A percentile compares a stretch with the other conserved stretches of the same genome.
Evolutionary conservation across 1,140 invertebrate species (phyloP).

Genomic region (Octopus sinensis): DNA sequence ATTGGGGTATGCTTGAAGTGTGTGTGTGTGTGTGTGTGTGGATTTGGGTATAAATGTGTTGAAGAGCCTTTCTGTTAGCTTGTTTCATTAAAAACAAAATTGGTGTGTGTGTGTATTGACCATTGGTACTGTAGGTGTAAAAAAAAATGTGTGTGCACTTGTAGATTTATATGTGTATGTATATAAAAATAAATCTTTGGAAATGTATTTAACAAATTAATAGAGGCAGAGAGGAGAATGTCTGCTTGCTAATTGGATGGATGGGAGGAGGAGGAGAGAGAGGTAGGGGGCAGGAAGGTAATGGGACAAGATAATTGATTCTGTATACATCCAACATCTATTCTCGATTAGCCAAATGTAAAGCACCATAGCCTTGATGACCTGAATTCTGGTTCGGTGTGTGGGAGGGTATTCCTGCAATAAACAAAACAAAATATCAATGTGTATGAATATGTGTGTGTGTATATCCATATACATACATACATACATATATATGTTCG

Average conservation of each 20-base stretch:
- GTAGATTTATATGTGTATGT: too few species aligned
- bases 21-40: too few species aligned
- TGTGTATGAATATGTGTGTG: neutral
- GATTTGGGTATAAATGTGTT: too few species aligned
- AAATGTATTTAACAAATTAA: constrained; percentile 6
- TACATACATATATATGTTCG: too few species aligned
- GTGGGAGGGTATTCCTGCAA: constrained; percentile 17
- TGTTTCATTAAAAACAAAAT: too few species aligned
- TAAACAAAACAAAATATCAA: neutral
- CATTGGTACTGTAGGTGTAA: too few species aligned
- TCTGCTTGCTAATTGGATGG: neutral
- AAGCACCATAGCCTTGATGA: constrained; percentile 21
- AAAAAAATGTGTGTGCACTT: too few species aligned
- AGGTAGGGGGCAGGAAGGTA: neutral
- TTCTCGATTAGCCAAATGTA: neutral
- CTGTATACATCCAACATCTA: too few species aligned
- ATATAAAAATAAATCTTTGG: neutral
- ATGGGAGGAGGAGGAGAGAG: constrained; percentile 12
- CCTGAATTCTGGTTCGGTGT: constrained; percentile 22
- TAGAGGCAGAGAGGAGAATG: neutral
- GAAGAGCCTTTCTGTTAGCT: too few species aligned
- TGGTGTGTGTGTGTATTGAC: too few species aligned
- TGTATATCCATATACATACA: too few species aligned
- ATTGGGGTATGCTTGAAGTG: neutral
- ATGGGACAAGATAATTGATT: neutral